Evolutionary conservation across 2,113 vertebrate species (phyloP), one percentile per base, ranked within the genome.

Genomic region (Eurypyga helias): DNA sequence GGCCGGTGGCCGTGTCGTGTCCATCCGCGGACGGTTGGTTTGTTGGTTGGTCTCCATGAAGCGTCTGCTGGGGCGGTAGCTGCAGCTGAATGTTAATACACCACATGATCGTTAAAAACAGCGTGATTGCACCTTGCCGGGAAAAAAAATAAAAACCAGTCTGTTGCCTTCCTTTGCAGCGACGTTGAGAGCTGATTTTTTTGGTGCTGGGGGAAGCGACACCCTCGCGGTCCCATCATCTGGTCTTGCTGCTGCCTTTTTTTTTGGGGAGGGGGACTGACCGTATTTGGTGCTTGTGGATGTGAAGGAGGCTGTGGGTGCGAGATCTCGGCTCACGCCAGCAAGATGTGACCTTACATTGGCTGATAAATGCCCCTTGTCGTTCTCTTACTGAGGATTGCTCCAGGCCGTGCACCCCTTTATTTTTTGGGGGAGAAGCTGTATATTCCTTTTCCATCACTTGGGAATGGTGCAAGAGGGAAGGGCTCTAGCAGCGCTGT

Each of bases 401-500:
- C 28, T n/a, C 72, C 2, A 0, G 9, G 26, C 43, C 1, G 1
- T 38, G 6, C 23, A 1, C 43, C 8, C 23, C 4, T 12, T 14
- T 26, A 4, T 38, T 34, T 26, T 7, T 5, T 43, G n/a, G 23
- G 23, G 23, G 29, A 31, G 13, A 21, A 71, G 65, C 51, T 46
- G 3, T 8, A 2, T 24, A 4, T 54, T 80, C 58, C 34, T 49
- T 64, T 38, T 49, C 13, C 24, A 0, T 82, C 1, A 0, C 33
- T 69, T 1, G 17, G 48, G 57, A 24, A 17, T 14, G 31, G 34
- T 25, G 48, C 21, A 12, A 8, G 33, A 33, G 10, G 17, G 21
- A 20, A 25, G 24, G 8, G 2, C 0, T 17, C 48, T 17, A 1
- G 6, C 0, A 0, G 11, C 3, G 6, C n/a, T 52, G 11, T 11